Evolutionary conservation across 1,140 invertebrate genomes (phyloP).

Genomic region (Rhagoletis pomonella): DNA sequence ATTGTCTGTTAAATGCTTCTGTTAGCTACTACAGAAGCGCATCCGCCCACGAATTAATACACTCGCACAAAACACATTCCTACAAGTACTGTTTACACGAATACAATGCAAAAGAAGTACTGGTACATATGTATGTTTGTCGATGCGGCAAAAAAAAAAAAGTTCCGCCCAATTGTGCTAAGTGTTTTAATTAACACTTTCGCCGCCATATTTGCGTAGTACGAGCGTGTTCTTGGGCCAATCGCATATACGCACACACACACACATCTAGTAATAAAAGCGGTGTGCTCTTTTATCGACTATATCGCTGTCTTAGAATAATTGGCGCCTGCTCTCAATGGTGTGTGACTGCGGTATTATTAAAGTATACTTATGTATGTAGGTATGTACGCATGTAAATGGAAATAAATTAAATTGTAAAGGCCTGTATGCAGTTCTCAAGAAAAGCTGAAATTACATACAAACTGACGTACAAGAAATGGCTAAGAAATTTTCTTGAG

Average conservation of each 20-base stretch:
- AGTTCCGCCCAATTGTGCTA: conserved; percentile 6
- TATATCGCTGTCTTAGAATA: neutral
- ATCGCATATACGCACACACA: neutral
- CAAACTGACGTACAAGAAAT: no score
- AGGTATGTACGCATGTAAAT: no score
- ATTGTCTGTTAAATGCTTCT: conserved; percentile 22
- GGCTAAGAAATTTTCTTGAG: no score
- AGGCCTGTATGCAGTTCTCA: no score
- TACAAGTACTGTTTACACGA: neutral
- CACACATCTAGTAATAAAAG: neutral
- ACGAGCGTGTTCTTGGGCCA: neutral
- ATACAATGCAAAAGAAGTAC: neutral
- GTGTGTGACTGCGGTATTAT: neutral
- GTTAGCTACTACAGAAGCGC: neutral
- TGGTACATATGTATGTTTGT: neutral
- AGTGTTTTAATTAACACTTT: conserved; percentile 53
- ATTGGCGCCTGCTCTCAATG: neutral
- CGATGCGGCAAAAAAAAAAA: no score
- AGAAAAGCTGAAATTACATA: no score
- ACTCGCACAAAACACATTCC: neutral
- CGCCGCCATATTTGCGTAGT: conserved; percentile 39
- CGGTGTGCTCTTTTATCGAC: no score
- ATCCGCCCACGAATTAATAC: no score
- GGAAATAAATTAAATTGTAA: no score
- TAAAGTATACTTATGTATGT: no score